Evolutionary conservation across 2,888 invertebrate species (phyloP), one percentile per base, ranked within the genome.

Genomic region (Synergus umbraculus): DNA sequence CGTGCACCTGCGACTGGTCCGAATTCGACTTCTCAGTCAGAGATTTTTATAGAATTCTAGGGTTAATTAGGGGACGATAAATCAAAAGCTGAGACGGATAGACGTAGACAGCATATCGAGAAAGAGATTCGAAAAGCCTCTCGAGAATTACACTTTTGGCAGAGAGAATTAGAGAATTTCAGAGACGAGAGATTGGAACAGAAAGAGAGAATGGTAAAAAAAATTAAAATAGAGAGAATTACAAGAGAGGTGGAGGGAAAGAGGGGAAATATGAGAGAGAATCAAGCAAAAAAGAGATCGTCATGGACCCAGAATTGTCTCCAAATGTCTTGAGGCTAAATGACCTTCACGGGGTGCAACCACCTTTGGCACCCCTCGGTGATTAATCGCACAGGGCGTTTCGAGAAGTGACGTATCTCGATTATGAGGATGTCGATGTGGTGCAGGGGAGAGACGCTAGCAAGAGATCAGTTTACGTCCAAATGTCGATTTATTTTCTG

Each of bases 11-110:
- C 13, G 29, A 12, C 41, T 66, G n/a, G 8, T 44, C 4, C 43
- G 37, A 66, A 66, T 60, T 69, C 46, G 22, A 69, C 22, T 29
- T 29, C 69, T 37, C 54, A 37, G 54, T 37, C 79, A 84, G 85
- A 83, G 84, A 87, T 87, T 88, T 86, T 87, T 86, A 86, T 86
- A 85, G 87, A 86, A 88, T 88, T 85, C 87, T 85, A 83, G 86
- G 85, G 82, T 88, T 89, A 88, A 89, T 90, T 88, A 90, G 85
- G 85, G 18, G 84, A 85, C 87, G 86, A 90, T 89, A 89, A 89
- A 90, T 90, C 90, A 89, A 89, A 88, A 84, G 78, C 63, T 79
- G 84, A 85, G 84, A 82, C 84, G 81, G 83, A 82, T 81, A 83
- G 87, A 85, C 85, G 84, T 84, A 66, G 82, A 82, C 83, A 84